Evolutionary conservation across 2,888 invertebrate genomes (phyloP), one percentile per base, ranked within the genome.

Genomic region (Girardia tigrina): DNA sequence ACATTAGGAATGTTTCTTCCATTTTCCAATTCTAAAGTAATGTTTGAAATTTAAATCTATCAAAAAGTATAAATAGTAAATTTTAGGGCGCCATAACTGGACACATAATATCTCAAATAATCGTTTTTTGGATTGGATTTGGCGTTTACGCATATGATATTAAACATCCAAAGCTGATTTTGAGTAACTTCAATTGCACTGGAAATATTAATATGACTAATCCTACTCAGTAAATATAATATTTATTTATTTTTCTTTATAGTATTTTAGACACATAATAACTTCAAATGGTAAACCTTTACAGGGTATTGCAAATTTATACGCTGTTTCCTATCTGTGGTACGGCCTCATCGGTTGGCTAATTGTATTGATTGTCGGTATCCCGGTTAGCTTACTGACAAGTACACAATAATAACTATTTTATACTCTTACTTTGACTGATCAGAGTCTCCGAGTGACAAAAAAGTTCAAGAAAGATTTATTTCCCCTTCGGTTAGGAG

Each of bases 71-170:
- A 36, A 36, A 36, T 36, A 36, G 16, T n/a, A n/a, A 12, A 14
- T n/a, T 28, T 26, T 77, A 89, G 88, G 92, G 92, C 28, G 89
- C 88, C 0, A 85, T 90, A 12, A 80, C 86, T 14, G 91, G 89
- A 0, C 83, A 90, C 0, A 71, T 88, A 0, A 80, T 85, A 2
- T 89, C 91, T 0, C 86, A 92, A 77, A 84, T 86, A 0, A 81
- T 90, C 74, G 88, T 89, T 0, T 86, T 91, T 70, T 91, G 91
- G 90, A 89, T 92, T 79, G 91, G 90, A 73, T 90, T 93, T 82
- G 91, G 91, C 0, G 88, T 88, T 1, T 89, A 86, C 89, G 71
- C 90, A 14, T 79, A 80, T 75, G 77, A 77, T 28, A 36, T 28
- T 14, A 75, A 75, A 36, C 29, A 23, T 36, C 36, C 36, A 36